Percentiles rank a stretch among this genome's conserved stretches.
These are phyloP conservation scores for Linnaemya vulpina DNA, from an alignment of 2,888 invertebrate species.

Conservation along the genomic window DNA sequence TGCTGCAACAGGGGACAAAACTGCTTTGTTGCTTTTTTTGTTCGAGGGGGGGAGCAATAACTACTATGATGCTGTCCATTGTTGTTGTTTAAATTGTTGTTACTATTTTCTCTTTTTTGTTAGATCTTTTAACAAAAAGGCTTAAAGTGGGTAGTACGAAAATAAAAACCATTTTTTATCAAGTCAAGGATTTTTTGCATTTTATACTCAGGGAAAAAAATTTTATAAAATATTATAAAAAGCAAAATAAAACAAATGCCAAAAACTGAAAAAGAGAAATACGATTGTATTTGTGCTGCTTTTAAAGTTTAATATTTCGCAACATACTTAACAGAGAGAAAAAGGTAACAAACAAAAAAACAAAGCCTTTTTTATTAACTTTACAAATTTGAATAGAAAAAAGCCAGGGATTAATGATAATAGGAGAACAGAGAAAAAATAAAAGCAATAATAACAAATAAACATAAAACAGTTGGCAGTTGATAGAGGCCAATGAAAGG, in stretches of 20 bases:
- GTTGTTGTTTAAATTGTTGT: constrained; percentile 13
- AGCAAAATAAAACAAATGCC: constrained; percentile 27
- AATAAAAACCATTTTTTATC: constrained; percentile 38
- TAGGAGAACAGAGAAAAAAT: constrained; percentile 21
- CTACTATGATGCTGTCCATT: constrained; percentile 1
- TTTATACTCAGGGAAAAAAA: constrained; percentile 16
- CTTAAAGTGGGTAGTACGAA: constrained; percentile 32
- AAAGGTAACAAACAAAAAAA: constrained; percentile 22
- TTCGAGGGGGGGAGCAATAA: background rate
- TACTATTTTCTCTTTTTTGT: constrained; percentile 1
- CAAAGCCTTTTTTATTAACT: constrained; percentile 59
- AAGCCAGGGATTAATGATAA: constrained; percentile 52
- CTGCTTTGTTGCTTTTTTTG: background rate
- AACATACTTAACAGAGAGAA: constrained; percentile 16
- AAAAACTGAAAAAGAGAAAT: background rate
- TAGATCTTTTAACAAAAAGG: constrained; percentile 7
- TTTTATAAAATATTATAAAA: no score
- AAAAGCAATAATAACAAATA: constrained; percentile 8
- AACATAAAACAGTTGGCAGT: constrained; percentile 2
- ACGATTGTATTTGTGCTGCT: constrained; percentile 35
- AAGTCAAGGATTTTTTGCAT: constrained; percentile 49
- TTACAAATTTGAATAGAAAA: constrained; percentile 46
- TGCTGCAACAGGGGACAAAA: constrained; percentile 24
- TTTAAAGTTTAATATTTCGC: constrained; percentile 46
- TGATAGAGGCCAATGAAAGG: constrained; percentile 10